Evolutionary conservation across 2,113 vertebrate genomes (phyloP).

Genomic region (Rhinolophus ferrumequinum): DNA sequence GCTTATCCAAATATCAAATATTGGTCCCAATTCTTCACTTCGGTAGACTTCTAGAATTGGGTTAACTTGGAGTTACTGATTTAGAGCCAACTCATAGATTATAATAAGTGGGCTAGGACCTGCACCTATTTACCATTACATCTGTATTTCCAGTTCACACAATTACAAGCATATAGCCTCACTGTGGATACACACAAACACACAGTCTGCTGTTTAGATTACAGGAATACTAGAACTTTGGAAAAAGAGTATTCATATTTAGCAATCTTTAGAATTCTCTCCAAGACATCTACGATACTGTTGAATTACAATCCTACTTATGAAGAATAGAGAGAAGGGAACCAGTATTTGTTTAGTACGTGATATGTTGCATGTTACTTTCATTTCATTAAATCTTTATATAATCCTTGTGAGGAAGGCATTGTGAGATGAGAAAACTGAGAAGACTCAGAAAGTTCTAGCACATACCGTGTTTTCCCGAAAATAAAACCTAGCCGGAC

Average conservation of each 20-base stretch:
- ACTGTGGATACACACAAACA: not conserved
- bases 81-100: not conserved
- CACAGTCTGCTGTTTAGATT: not conserved
- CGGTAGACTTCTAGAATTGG: not conserved
- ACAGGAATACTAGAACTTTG: slow-evolving; percentile 4
- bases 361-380: not conserved
- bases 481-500: too few relatives aligned
- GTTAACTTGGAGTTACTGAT: not conserved
- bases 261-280: not conserved
- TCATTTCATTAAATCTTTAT: slow-evolving; percentile 37
- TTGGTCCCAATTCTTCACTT: slow-evolving; percentile 23
- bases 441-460: not conserved
- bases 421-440: not conserved
- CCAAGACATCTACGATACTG: not conserved
- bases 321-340: not conserved
- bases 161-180: not conserved
- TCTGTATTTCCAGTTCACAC: slow-evolving; percentile 14
- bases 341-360: not conserved
- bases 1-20: slow-evolving; percentile 48
- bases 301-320: slow-evolving; percentile 32
- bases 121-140: not conserved
- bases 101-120: not conserved
- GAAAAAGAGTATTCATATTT: not conserved
- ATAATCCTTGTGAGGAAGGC: not conserved
- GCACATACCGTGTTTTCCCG: too few relatives aligned